phyloP scores from a whole-genome alignment of 2,113 vertebrate species.

The Stercorarius parasiticus region DNA sequence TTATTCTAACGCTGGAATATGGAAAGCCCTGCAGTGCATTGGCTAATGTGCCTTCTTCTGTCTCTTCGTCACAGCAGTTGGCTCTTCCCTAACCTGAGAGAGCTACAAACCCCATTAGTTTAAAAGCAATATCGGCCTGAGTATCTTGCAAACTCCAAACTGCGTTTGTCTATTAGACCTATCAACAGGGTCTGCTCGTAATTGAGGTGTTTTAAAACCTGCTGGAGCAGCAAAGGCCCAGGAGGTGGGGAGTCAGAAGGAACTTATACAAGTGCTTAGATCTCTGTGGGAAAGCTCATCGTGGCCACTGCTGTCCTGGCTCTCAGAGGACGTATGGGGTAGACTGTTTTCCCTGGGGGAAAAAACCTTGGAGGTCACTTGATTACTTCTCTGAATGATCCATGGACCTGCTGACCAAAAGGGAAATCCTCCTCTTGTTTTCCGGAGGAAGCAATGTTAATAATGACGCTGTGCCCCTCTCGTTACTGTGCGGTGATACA shows the following conservation, averaged over 20 bases:
- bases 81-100: neutral
- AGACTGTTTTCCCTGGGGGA: neutral
- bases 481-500: neutral
- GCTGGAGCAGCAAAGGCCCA: neutral
- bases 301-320: rapidly evolving
- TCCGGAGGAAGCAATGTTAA: neutral
- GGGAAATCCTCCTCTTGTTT: neutral
- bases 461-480: neutral
- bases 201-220: neutral
- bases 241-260: neutral
- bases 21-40: neutral
- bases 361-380: neutral
- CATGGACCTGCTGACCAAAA: neutral
- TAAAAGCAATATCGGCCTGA: neutral
- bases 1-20: neutral
- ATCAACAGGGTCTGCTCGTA: neutral
- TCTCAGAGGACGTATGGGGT: neutral
- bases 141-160: neutral
- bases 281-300: neutral
- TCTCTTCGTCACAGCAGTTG: neutral
- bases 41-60: neutral
- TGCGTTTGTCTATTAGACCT: neutral
- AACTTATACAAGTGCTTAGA: neutral
- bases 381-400: neutral
- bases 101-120: constrained; percentile 4